Evolutionary conservation across 2,888 invertebrate genomes (phyloP).

Genomic region (Cataglyphis altisquamis): DNA sequence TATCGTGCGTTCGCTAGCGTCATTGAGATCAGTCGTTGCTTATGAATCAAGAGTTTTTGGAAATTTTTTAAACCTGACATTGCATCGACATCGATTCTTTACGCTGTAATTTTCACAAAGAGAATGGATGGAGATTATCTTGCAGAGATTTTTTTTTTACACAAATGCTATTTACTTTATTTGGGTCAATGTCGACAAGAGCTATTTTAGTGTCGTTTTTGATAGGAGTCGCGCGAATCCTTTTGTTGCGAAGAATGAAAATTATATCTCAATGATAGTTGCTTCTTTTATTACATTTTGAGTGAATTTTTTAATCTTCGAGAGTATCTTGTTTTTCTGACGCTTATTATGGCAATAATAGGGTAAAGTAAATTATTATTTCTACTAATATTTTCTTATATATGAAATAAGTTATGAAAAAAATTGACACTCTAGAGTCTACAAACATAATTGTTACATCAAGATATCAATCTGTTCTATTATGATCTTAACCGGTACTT

Average conservation of each 20-base stretch:
- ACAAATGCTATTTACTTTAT: conserved; percentile 47
- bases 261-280: conserved; percentile 38
- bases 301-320: conserved; percentile 16
- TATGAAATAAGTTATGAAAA: neutral
- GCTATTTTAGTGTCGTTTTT: conserved; percentile 48
- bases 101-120: conserved; percentile 6
- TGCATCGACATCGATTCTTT: conserved; percentile 5
- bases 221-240: conserved; percentile 53
- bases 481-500: conserved; percentile 27
- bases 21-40: neutral
- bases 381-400: neutral
- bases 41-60: conserved; percentile 16
- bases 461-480: conserved; percentile 32
- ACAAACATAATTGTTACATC: conserved; percentile 24
- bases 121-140: conserved; percentile 29
- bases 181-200: conserved; percentile 64
- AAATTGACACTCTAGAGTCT: neutral
- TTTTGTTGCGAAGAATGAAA: conserved; percentile 52
- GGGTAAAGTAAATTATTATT: conserved; percentile 18
- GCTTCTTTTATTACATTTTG: conserved; percentile 34
- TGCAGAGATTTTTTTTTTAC: conserved; percentile 24
- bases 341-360: neutral
- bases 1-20: neutral
- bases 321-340: conserved; percentile 7
- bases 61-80: neutral